A percentile compares a stretch with the other conserved stretches of the same genome.
Evolutionary conservation across 2,797 vertebrate genomes (phyloP).

Genomic region (Gorsachius magnificus): DNA sequence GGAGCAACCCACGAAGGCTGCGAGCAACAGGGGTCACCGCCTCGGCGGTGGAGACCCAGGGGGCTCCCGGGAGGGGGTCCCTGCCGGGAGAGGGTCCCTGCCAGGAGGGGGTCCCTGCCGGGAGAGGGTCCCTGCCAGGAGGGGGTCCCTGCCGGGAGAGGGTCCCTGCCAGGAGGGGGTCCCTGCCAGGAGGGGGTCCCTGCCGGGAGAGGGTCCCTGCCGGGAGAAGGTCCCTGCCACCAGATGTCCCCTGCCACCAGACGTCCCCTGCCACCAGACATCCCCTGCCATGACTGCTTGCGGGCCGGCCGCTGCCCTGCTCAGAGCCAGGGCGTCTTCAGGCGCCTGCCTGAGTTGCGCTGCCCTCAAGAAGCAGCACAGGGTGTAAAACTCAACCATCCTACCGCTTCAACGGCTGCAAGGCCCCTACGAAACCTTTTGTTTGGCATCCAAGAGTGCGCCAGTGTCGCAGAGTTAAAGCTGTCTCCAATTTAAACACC

Average conservation of each 20-base stretch:
- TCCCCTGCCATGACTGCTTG: neutral
- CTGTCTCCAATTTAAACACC: neutral
- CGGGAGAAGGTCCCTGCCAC: no score
- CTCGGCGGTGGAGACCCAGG: rapidly evolving
- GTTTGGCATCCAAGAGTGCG: neutral
- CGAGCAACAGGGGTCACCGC: neutral
- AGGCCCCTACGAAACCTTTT: neutral
- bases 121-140: no score
- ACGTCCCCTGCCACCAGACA: no score
- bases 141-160: no score
- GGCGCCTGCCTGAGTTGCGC: neutral
- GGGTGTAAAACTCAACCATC: neutral
- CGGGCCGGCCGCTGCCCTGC: rapidly evolving
- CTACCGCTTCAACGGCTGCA: neutral
- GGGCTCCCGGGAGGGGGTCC: neutral
- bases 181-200: no score
- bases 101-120: no score
- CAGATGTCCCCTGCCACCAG: no score
- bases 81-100: no score
- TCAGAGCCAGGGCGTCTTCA: neutral
- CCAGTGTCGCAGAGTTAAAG: neutral
- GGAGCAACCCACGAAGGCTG: neutral
- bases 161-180: no score
- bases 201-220: neutral
- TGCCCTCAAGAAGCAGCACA: neutral